Base-by-base conservation (phyloP, 2,888 invertebrate genomes). In the Imbricaverruca yamaguchii region DNA sequence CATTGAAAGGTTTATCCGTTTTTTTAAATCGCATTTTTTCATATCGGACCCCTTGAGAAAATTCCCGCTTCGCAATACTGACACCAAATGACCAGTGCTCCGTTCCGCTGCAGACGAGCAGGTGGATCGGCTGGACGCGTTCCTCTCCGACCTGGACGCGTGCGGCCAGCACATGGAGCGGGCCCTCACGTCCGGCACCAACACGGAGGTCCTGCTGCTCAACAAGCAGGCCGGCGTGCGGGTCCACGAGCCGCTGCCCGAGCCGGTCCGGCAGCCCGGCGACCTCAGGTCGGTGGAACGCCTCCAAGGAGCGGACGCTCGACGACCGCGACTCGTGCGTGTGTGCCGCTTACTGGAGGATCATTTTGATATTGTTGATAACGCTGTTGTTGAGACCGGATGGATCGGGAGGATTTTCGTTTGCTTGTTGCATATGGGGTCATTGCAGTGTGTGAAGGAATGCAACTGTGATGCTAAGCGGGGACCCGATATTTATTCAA, bases 151-250 rank as follows among this genome's bases (percentile, higher is more conserved):
- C 83, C 87, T 89, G 80, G 86, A 86, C 82, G 87, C 86, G 81
- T 88, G 88, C 83, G 88, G 88, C 84, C 87, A 87, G 77, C 87
- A 89, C 82, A 88, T 89, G 9, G 88, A 89, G 83, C 88, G 88
- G 78, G 88, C 89, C 0, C 84, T 89, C n/a, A 85, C 86, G 69
- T 86, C 87, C 83, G 88, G 88, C 65, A 87, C 86, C 83, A 88
- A 88, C 83, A 88, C 88, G 53, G 89, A 89, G 84, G 86, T 89
- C 69, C 85, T 89, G 25, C 86, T 89, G 80, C 87, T 89, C 65
- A 88, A 87, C 84, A 89, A 89, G 83, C 89, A 89, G 85, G 87
- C 89, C 85, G 86, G 87, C 7, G 88, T 88, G 80, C 86, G 88
- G 83, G 85, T 85, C 81, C 85, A 83, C 56, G 84, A 85, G 83